Evolutionary conservation across 2,888 invertebrate genomes (phyloP).

Genomic region (Chydorus sphaericus): DNA sequence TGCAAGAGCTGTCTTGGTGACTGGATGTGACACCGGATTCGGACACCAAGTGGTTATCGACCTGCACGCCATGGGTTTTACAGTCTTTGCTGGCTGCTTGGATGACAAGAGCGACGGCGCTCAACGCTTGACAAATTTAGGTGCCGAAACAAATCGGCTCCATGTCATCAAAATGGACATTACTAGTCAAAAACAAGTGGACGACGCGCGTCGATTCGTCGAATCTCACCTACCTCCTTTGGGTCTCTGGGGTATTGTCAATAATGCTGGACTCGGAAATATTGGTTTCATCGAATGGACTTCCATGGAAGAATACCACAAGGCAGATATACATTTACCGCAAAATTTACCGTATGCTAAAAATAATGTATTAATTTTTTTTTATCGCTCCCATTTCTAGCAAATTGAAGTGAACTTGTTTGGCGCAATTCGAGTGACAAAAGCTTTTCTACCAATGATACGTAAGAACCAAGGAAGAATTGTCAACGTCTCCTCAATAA

Average conservation of each 20-base stretch:
- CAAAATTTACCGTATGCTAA: too few species aligned
- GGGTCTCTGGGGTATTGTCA: conserved; percentile 71
- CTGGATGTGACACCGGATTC: conserved; percentile 22
- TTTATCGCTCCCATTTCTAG: too few species aligned
- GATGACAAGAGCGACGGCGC: background rate
- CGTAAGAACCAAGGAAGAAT: conserved; percentile 37
- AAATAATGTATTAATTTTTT: too few species aligned
- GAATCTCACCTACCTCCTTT: background rate
- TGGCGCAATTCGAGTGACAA: conserved; percentile 30
- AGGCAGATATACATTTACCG: too few species aligned
- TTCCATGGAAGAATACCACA: conserved; percentile 62
- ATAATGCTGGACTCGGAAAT: conserved; percentile 74
- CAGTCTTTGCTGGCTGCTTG: background rate
- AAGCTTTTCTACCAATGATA: conserved; percentile 29
- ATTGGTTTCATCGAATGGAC: conserved; percentile 75
- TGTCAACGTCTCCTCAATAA: conserved; percentile 45
- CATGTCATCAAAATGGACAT: background rate
- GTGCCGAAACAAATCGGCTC: background rate
- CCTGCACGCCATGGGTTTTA: conserved; percentile 18
- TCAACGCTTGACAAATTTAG: background rate
- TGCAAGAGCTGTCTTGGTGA: conserved; percentile 20
- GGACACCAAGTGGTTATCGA: conserved; percentile 19
- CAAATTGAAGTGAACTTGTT: conserved; percentile 28
- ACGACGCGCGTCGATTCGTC: background rate
- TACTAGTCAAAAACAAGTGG: background rate